Evolutionary conservation across 2,113 vertebrate genomes (phyloP).

Genomic region (Diadophis punctatus): DNA sequence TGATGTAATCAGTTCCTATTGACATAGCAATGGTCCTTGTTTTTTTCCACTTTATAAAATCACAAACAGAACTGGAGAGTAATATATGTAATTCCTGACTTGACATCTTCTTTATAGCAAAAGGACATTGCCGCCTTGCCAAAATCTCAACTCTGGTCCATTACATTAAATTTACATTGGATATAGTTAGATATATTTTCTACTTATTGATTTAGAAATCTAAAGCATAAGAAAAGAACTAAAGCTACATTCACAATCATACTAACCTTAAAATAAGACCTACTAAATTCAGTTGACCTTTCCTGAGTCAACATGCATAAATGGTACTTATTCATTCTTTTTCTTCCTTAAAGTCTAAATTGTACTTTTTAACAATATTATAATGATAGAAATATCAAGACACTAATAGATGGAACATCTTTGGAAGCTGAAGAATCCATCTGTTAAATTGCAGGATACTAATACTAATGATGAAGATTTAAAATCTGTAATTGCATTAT

Average conservation of each 20-base stretch:
- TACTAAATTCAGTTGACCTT: not conserved
- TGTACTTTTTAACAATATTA: slow-evolving; percentile 1
- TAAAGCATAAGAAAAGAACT: not conserved
- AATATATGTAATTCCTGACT: slow-evolving; percentile 19
- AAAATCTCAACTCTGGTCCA: not conserved
- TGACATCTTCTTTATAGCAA: slow-evolving; percentile 25
- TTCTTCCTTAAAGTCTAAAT: not conserved
- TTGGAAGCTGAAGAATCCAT: slow-evolving; percentile 18
- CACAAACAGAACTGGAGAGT: slow-evolving; percentile 42
- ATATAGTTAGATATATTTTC: not conserved
- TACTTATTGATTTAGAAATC: not conserved
- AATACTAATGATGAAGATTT: not conserved
- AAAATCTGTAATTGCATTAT: fast-evolving
- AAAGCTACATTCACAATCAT: not conserved
- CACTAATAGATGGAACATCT: not conserved
- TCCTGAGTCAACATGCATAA: not conserved
- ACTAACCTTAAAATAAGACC: not conserved
- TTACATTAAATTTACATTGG: not conserved
- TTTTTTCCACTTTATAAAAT: slow-evolving; percentile 38
- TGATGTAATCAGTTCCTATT: slow-evolving; percentile 54
- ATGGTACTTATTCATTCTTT: not conserved
- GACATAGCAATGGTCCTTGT: slow-evolving; percentile 33
- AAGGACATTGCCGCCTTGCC: not conserved
- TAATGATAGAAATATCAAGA: not conserved
- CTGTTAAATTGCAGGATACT: slow-evolving; percentile 14